Evolutionary conservation across 2,888 invertebrate genomes (phyloP), one percentile per base, ranked within the genome.

Genomic region (Phengaris arion): DNA sequence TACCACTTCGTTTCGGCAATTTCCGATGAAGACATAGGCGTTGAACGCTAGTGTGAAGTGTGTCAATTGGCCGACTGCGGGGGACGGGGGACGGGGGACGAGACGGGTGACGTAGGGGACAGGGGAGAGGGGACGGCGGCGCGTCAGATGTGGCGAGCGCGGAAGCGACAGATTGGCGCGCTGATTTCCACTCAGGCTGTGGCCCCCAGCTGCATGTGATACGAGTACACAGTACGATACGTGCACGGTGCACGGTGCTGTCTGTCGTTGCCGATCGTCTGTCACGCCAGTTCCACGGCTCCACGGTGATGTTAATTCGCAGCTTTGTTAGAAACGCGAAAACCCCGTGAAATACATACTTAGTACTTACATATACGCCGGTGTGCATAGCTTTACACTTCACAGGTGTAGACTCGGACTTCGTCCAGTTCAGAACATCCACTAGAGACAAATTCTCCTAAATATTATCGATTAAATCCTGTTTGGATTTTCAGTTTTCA

Each of bases 141-240:
- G 59, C 22, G 74, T 15, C 48, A 74, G 69, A 72, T 74, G 64
- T 72, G 77, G 59, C 59, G 59, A 22, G 68, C 75, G 74, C 77
- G 82, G 82, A 81, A 80, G 81, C 77, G 79, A 77, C 78, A 79
- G 79, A 82, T 82, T 81, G 80, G 74, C 80, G 80, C 80, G 77
- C 74, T 79, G 81, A 82, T 80, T 80, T 82, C 82, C 83, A 81
- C 77, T 77, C 82, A 81, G 81, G 81, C 78, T 69, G 74, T 68
- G 76, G 76, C 75, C 64, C 57, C 64, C 22, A 22, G 22, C 15
- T 15, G 10, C 22, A 22, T 64, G 12, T 12, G 35, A 45, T 35
- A 64, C 10, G n/a, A n/a, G n/a, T n/a, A n/a, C n/a, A n/a, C n/a
- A n/a, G 22, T n/a, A 13, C 15, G 8, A 57, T 57, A 57, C 15